Conservation (phyloP, 2,113 vertebrate species). For the Limnothrissa miodon region DNA sequence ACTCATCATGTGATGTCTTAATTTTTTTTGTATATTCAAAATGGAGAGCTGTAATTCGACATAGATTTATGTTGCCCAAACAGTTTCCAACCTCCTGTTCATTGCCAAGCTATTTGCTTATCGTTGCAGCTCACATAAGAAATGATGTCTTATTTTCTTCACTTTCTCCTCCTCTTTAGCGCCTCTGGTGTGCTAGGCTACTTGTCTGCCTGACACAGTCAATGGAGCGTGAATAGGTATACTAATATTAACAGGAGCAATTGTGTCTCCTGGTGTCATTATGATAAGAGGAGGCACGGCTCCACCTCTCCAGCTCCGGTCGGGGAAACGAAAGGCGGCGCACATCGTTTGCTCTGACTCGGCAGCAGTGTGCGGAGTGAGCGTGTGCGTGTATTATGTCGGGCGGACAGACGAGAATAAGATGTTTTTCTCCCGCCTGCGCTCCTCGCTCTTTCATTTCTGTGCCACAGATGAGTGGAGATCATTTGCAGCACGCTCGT, state of each 20-base stretch:
- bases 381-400: not conserved
- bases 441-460: conserved; percentile 38
- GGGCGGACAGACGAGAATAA: not conserved
- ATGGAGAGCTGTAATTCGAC: not conserved
- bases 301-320: conserved; percentile 26
- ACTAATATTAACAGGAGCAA: conserved; percentile 35
- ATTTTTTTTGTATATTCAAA: not conserved
- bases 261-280: conserved; percentile 26
- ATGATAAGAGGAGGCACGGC: conserved; percentile 32
- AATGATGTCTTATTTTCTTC: conserved; percentile 16
- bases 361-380: not conserved
- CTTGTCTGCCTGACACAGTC: conserved; percentile 10
- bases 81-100: not conserved
- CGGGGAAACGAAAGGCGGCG: conserved; percentile 3
- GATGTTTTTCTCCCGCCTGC: conserved; percentile 7
- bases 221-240: conserved; percentile 38
- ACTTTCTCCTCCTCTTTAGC: not conserved
- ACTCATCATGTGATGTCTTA: not conserved
- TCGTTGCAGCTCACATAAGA: not conserved
- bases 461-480: conserved; percentile 68
- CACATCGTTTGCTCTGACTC: not conserved
- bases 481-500: conserved; percentile 73
- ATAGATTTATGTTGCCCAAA: not conserved
- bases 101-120: not conserved
- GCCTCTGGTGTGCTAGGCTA: not conserved